These are phyloP conservation scores for Paguma larvata DNA, from an alignment of 2,797 vertebrate species.

Conservation along the genomic window DNA sequence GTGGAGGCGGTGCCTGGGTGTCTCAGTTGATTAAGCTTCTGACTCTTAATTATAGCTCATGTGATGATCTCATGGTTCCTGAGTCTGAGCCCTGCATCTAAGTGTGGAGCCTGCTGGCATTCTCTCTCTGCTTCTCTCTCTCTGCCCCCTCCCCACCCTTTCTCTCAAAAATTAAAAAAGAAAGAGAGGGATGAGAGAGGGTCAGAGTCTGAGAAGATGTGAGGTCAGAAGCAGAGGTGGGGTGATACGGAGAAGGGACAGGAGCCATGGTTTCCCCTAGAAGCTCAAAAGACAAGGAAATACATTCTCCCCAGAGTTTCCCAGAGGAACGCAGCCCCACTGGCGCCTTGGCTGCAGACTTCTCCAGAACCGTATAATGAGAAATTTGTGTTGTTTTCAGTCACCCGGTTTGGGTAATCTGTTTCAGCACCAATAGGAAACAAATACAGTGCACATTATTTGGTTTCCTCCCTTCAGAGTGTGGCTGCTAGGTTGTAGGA, in stretches of 20 bases:
- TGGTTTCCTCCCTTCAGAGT: neutral
- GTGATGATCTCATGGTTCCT: too few relatives aligned
- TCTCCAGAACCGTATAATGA: neutral
- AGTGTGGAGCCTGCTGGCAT: too few relatives aligned
- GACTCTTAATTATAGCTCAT: too few relatives aligned
- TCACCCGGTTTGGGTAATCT: neutral
- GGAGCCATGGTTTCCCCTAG: neutral
- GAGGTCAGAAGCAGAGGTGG: neutral
- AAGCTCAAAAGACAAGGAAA: neutral
- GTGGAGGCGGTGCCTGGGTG: too few relatives aligned
- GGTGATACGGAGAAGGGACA: too few relatives aligned
- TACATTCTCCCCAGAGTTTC: neutral
- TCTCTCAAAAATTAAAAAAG: too few relatives aligned
- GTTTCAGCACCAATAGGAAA: neutral
- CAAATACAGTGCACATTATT: accelerated
- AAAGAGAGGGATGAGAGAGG: neutral
- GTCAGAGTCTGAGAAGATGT: neutral
- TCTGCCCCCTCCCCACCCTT: too few relatives aligned
- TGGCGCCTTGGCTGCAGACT: neutral
- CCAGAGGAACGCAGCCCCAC: neutral
- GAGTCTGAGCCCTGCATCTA: too few relatives aligned
- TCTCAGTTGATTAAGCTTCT: too few relatives aligned
- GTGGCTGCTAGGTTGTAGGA: neutral
- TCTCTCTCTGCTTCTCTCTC: too few relatives aligned
- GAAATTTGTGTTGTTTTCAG: neutral